These are phyloP conservation scores for Steatornis caripensis DNA, from an alignment of 2,113 vertebrate genomes.

Conservation along the genomic window DNA sequence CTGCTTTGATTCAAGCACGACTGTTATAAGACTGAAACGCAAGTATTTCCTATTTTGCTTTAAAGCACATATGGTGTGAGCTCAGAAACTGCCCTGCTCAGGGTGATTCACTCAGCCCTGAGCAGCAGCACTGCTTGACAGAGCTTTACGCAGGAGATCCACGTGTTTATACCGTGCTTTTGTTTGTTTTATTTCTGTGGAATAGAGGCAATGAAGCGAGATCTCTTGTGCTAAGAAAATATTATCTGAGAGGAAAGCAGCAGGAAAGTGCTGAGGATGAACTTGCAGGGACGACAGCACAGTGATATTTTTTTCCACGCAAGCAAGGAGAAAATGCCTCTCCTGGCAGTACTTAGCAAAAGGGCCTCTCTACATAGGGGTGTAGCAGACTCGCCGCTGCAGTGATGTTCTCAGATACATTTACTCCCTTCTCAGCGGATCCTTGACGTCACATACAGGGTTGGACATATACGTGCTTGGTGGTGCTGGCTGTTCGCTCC, in stretches of 20 bases:
- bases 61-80: not conserved
- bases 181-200: not conserved
- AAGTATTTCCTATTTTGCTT: constrained; percentile 55
- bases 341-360: not conserved
- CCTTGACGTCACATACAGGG: not conserved
- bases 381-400: not conserved
- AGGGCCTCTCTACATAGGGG: not conserved
- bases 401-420: not conserved
- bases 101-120: not conserved
- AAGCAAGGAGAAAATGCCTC: not conserved
- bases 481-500: not conserved
- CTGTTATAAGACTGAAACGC: not conserved
- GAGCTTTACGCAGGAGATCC: not conserved
- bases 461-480: accelerated
- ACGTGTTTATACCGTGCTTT: not conserved
- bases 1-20: not conserved
- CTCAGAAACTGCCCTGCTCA: not conserved
- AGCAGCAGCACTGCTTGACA: not conserved
- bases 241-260: not conserved
- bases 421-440: not conserved
- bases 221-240: not conserved
- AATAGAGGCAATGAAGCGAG: not conserved
- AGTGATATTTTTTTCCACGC: not conserved
- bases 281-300: not conserved
- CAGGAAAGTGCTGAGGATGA: not conserved